Conservation (phyloP, 2,888 invertebrate species). For the Oscheius sp. region DNA sequence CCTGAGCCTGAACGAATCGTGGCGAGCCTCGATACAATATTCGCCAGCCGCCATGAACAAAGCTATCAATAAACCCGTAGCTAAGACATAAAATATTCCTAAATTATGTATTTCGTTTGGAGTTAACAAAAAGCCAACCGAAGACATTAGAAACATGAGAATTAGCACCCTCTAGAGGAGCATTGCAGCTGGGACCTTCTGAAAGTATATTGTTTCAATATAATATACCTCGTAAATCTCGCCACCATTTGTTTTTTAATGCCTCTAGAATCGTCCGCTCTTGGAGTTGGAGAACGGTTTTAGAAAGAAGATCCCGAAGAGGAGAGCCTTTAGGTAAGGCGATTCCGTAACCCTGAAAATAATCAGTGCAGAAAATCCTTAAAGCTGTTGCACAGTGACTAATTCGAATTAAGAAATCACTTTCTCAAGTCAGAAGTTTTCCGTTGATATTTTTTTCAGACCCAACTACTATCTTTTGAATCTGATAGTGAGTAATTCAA, state of each 20-base stretch:
- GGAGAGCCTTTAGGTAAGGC: conserved; percentile 69
- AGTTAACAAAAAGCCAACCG: conserved; percentile 25
- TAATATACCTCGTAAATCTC: conserved; percentile 46
- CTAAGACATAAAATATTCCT: conserved; percentile 67
- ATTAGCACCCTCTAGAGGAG: conserved; percentile 10
- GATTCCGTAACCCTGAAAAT: conserved; percentile 71
- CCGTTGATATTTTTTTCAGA: too few relatives aligned
- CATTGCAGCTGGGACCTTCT: conserved; percentile 51
- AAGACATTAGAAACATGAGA: conserved; percentile 46
- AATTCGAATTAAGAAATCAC: too few relatives aligned
- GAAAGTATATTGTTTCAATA: background rate
- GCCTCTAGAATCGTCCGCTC: conserved; percentile 67
- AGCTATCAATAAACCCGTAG: conserved; percentile 63
- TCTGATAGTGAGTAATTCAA: too few relatives aligned
- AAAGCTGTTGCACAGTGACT: too few relatives aligned
- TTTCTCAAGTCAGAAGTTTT: too few relatives aligned
- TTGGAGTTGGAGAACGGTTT: conserved; percentile 65
- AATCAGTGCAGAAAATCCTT: conserved; percentile 18
- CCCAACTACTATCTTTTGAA: too few relatives aligned
- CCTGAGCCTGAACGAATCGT: conserved; percentile 55
- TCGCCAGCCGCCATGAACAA: conserved; percentile 62
- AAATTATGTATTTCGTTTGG: conserved; percentile 31
- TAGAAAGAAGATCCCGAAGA: conserved; percentile 69
- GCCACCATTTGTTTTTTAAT: conserved; percentile 70
- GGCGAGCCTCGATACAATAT: conserved; percentile 62